These are phyloP conservation scores for Metopolophium dirhodum DNA, from an alignment of 1,140 invertebrate genomes.

Conservation along the genomic window DNA sequence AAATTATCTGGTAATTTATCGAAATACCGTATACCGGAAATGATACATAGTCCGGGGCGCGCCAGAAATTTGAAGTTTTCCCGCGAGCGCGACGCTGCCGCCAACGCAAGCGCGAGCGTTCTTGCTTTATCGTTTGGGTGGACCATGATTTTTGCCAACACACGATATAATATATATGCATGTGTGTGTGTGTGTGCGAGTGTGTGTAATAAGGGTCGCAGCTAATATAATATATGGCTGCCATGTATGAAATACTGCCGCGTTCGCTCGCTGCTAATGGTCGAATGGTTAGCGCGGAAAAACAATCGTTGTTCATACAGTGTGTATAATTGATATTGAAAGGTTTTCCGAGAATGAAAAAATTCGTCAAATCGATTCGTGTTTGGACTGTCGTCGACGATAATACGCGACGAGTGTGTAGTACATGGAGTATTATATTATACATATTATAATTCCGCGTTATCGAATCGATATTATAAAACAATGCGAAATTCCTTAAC, in stretches of 20 bases:
- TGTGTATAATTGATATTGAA: slow-evolving; percentile 30
- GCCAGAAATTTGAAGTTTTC: slow-evolving; percentile 47
- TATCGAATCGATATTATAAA: background rate
- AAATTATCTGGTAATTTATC: slow-evolving; percentile 55
- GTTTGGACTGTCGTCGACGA: background rate
- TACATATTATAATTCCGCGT: background rate
- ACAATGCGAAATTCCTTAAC: background rate
- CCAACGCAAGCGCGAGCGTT: background rate
- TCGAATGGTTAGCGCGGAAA: background rate
- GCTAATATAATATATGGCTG: slow-evolving; percentile 20
- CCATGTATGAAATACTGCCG: slow-evolving; percentile 30
- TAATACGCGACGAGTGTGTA: background rate
- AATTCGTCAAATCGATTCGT: background rate
- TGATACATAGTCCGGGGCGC: slow-evolving; percentile 28
- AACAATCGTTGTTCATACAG: slow-evolving; percentile 30
- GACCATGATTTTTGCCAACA: slow-evolving; percentile 25
- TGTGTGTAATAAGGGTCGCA: slow-evolving; percentile 21
- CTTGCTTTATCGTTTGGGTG: slow-evolving; percentile 39
- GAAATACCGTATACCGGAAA: slow-evolving; percentile 49
- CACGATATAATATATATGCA: slow-evolving; percentile 24
- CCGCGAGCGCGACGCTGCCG: background rate
- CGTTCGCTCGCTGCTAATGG: slow-evolving; percentile 34
- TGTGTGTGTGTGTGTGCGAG: background rate
- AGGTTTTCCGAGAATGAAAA: background rate
- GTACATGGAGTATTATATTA: background rate